Percentiles rank a stretch among this genome's conserved stretches.
phyloP scores from a whole-genome alignment of 2,888 invertebrate species.

The Eilema griseolum region DNA sequence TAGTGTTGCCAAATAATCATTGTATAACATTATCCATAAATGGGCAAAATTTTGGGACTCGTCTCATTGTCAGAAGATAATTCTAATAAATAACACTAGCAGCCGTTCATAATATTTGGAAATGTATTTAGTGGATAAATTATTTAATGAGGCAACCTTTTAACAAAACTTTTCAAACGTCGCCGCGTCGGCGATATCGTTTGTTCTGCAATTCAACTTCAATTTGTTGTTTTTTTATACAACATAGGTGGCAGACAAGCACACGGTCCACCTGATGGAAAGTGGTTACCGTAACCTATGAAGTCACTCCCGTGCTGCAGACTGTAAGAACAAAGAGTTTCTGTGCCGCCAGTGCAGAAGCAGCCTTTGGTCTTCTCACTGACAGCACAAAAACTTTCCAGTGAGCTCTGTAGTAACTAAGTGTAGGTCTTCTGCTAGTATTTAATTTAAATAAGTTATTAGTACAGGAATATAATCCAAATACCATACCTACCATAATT shows the following conservation, averaged over 20 bases:
- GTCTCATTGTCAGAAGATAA: constrained; percentile 26
- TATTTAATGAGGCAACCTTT: neutral
- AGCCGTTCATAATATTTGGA: neutral
- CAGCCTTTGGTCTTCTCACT: no score
- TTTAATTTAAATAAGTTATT: no score
- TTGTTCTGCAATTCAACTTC: neutral
- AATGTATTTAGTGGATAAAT: neutral
- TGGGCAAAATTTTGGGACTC: constrained; percentile 45
- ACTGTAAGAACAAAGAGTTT: no score
- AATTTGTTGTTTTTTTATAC: no score
- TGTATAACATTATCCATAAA: constrained; percentile 39
- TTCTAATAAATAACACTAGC: constrained; percentile 21
- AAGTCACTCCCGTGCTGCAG: no score
- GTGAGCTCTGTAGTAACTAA: no score
- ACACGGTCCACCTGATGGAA: no score
- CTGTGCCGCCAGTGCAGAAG: no score
- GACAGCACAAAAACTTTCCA: no score
- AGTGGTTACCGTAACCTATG: no score
- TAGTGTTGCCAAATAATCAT: constrained; percentile 37
- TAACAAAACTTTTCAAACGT: neutral
- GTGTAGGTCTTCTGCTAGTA: neutral
- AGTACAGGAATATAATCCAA: no score
- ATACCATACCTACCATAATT: neutral
- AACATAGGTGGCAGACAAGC: no score
- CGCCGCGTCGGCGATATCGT: neutral